Evolutionary conservation across 92 coral and sea anemone species (phyloP).

Genomic region (Paragorgia papillata): DNA sequence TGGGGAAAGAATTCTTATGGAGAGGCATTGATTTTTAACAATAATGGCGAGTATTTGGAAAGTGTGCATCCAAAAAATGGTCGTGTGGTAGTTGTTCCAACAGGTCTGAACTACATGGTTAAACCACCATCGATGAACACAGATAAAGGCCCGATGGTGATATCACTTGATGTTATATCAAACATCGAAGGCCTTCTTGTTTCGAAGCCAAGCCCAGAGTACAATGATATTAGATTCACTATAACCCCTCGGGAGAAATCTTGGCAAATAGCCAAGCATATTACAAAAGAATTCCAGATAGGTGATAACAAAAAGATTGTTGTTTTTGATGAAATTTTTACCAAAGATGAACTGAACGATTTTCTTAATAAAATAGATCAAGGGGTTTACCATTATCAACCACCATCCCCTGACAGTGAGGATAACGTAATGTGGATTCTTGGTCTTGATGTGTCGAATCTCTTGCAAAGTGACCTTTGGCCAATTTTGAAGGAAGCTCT

Average conservation of each 20-base stretch:
- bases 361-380: conserved; percentile 45
- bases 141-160: conserved; percentile 45
- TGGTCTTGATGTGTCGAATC: conserved; percentile 64
- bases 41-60: conserved; percentile 64
- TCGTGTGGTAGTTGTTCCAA: conserved; percentile 62
- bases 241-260: conserved; percentile 8
- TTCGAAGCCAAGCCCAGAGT: not conserved
- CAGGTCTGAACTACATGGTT: conserved; percentile 49
- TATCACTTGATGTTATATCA: conserved; percentile 47
- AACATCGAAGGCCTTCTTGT: conserved; percentile 6
- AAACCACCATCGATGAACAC: conserved; percentile 72
- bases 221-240: not conserved
- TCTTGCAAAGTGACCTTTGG: conserved; percentile 68
- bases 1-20: conserved; percentile 77
- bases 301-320: conserved; percentile 57
- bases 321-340: conserved; percentile 67
- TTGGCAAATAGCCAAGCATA: conserved; percentile 45
- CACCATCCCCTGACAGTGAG: conserved; percentile 59
- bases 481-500: conserved; percentile 53
- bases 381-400: conserved; percentile 62
- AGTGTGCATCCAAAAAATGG: conserved; percentile 70
- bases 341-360: conserved; percentile 47
- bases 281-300: conserved; percentile 65
- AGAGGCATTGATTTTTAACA: conserved; percentile 63
- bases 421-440: conserved; percentile 85